Conservation (phyloP, 1,140 invertebrate species). For the Platyscapa corneri region DNA sequence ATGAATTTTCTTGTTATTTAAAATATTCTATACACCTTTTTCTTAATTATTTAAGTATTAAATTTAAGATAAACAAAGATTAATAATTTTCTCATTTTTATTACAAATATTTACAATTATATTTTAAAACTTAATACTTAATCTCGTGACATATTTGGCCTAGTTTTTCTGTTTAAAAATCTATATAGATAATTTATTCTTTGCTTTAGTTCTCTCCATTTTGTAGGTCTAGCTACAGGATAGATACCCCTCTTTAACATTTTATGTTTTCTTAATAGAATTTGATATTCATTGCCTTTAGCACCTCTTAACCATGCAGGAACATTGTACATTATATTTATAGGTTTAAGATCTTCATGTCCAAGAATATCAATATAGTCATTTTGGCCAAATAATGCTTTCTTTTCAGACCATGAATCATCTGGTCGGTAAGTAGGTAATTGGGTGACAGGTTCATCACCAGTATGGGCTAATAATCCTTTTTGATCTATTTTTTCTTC, state of each 20-base stretch:
- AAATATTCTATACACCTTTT: not conserved
- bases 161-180: slow-evolving; percentile 86
- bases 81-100: slow-evolving; percentile 14
- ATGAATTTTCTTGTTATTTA: slow-evolving; percentile 52
- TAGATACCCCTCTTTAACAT: slow-evolving; percentile 76
- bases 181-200: slow-evolving; percentile 84
- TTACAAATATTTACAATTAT: slow-evolving; percentile 22
- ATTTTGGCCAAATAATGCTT: slow-evolving; percentile 94
- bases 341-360: slow-evolving; percentile 86
- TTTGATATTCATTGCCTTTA: slow-evolving; percentile 85
- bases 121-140: slow-evolving; percentile 58
- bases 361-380: slow-evolving; percentile 97
- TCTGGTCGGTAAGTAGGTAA: slow-evolving; percentile 83
- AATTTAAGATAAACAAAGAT: slow-evolving; percentile 6
- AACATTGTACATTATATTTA: slow-evolving; percentile 86
- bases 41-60: not conserved
- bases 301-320: slow-evolving; percentile 91
- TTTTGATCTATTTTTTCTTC: slow-evolving; percentile 79
- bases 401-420: slow-evolving; percentile 83
- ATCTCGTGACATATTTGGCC: slow-evolving; percentile 77
- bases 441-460: slow-evolving; percentile 72
- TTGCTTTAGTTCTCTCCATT: slow-evolving; percentile 84
- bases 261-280: slow-evolving; percentile 85
- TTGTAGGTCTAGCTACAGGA: slow-evolving; percentile 80
- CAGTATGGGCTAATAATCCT: slow-evolving; percentile 81